Conservation (phyloP, 2,888 invertebrate species). For the Amphipoea lucens region DNA sequence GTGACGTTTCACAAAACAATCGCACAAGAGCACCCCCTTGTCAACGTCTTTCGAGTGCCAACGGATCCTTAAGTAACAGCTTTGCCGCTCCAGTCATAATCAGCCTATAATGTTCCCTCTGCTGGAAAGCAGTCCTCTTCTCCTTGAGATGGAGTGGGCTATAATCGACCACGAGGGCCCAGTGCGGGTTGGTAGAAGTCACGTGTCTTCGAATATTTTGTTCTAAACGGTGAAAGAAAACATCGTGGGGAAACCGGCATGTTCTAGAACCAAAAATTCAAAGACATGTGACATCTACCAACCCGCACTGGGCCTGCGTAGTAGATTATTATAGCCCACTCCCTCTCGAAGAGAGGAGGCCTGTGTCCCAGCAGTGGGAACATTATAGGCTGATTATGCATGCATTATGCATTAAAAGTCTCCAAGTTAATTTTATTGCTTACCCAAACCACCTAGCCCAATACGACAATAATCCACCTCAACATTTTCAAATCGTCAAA, state of each 20-base stretch:
- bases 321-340: no score
- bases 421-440: neutral
- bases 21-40: neutral
- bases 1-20: neutral
- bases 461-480: neutral
- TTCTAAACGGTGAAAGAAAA: neutral
- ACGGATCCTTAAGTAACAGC: neutral
- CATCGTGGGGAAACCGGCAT: no score
- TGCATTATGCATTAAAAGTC: no score
- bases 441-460: neutral
- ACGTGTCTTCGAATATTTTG: neutral
- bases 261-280: no score
- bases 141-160: neutral
- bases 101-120: neutral
- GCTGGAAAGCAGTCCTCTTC: neutral
- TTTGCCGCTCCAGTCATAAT: neutral
- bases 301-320: no score
- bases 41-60: neutral
- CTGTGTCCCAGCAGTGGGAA: no score
- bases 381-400: no score
- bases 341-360: no score
- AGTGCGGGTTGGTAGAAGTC: neutral
- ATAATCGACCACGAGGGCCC: neutral
- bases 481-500: conserved; percentile 29
- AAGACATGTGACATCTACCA: no score